phyloP scores from a whole-genome alignment of 2,113 vertebrate species.

The Orycteropus afer region DNA sequence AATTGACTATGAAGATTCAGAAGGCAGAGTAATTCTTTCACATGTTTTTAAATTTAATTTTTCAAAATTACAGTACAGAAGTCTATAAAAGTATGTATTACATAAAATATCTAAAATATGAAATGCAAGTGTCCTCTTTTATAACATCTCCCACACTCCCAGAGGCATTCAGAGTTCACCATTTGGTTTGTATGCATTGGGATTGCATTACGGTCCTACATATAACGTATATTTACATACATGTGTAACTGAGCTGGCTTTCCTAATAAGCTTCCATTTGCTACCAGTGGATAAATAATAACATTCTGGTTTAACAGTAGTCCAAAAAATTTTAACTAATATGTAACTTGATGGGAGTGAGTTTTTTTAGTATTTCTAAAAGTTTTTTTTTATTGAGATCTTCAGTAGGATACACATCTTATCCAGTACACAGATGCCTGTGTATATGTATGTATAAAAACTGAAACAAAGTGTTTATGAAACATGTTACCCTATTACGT shows the following conservation, averaged over 20 bases:
- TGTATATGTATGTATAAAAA: not conserved
- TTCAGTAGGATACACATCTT: not conserved
- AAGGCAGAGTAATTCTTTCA: not conserved
- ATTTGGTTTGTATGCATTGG: not conserved
- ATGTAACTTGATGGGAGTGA: no score
- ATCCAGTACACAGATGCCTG: not conserved
- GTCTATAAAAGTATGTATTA: not conserved
- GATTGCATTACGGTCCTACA: not conserved
- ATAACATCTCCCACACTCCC: not conserved
- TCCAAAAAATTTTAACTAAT: not conserved
- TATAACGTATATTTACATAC: not conserved
- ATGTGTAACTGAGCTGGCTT: not conserved
- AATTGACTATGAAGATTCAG: not conserved
- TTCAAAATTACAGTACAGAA: not conserved
- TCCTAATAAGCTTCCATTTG: not conserved
- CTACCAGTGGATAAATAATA: not conserved
- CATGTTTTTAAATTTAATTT: no score
- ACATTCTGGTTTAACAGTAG: not conserved
- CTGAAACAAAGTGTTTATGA: not conserved
- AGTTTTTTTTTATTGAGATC: not conserved
- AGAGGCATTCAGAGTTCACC: not conserved
- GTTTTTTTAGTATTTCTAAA: no score
- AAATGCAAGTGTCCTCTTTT: not conserved
- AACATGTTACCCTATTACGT: not conserved
- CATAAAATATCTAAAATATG: not conserved